Percentiles rank a stretch among this genome's conserved stretches.
These are phyloP conservation scores for Drosophila willistoni DNA, from an alignment of 1,140 invertebrate species.

Conservation along the genomic window DNA sequence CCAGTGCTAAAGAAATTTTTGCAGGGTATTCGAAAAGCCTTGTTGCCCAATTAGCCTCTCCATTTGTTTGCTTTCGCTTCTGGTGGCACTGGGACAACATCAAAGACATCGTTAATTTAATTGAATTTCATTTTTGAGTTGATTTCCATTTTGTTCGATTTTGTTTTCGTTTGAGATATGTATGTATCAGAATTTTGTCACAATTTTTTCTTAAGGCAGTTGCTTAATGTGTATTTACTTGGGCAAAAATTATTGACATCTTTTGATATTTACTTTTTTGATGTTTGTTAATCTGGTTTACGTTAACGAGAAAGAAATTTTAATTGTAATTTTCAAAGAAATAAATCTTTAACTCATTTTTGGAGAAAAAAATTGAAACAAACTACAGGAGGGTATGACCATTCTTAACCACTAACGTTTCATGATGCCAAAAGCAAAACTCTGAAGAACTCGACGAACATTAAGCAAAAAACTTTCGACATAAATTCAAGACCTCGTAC, in stretches of 20 bases:
- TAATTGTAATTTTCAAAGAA: not conserved
- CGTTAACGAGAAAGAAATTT: not conserved
- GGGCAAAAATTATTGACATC: not conserved
- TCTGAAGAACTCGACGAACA: conserved; percentile 55
- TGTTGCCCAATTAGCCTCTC: not conserved
- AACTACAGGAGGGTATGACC: conserved; percentile 28
- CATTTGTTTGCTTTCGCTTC: conserved; percentile 6
- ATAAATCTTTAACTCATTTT: not conserved
- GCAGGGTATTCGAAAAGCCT: not conserved
- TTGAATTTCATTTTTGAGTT: conserved; percentile 49
- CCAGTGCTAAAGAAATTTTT: too few relatives aligned
- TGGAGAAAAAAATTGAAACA: conserved; percentile 2
- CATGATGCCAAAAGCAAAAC: conserved; percentile 32
- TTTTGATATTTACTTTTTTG: conserved; percentile 12
- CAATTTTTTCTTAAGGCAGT: not conserved
- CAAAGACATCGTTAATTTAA: conserved; percentile 70
- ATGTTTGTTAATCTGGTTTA: not conserved
- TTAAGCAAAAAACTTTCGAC: conserved; percentile 66
- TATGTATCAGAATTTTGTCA: conserved; percentile 47
- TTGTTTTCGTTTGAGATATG: conserved; percentile 15
- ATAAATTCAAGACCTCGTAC: conserved; percentile 62
- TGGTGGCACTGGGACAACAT: conserved; percentile 3
- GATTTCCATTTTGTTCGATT: conserved; percentile 18
- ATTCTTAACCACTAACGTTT: conserved; percentile 49
- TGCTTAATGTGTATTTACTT: conserved; percentile 4